phyloP scores from a whole-genome alignment of 2,888 invertebrate species.

The Gasteruption jaculator region DNA sequence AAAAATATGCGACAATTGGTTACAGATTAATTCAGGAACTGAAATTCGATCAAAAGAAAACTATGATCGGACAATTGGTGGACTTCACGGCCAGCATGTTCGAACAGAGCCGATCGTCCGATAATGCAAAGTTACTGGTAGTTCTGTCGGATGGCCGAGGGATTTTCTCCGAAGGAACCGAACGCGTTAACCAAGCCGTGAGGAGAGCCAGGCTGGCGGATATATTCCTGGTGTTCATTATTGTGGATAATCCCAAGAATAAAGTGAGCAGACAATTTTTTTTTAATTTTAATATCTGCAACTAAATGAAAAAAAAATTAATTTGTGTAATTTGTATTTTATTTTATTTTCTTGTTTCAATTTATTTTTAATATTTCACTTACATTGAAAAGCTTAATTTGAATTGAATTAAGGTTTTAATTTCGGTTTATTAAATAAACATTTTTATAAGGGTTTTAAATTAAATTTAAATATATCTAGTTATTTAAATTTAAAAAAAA shows the following conservation, averaged over 20 bases:
- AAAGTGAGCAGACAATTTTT: conserved; percentile 61
- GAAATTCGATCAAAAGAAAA: conserved; percentile 85
- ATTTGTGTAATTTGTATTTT: too few relatives aligned
- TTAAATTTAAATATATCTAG: too few relatives aligned
- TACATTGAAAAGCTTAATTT: too few relatives aligned
- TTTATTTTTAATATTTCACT: too few relatives aligned
- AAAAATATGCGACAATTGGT: conserved; percentile 20
- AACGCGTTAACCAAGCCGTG: conserved; percentile 72
- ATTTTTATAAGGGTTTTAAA: too few relatives aligned
- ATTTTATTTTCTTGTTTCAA: too few relatives aligned
- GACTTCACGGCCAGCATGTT: conserved; percentile 73
- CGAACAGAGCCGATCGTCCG: conserved; percentile 55
- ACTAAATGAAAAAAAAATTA: too few relatives aligned
- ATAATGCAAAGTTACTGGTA: conserved; percentile 80
- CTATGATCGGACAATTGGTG: conserved; percentile 77
- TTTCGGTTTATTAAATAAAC: too few relatives aligned
- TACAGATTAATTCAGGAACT: conserved; percentile 71
- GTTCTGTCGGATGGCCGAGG: conserved; percentile 95
- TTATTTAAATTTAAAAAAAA: too few relatives aligned
- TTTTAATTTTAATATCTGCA: too few relatives aligned
- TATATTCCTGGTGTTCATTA: conserved; percentile 91
- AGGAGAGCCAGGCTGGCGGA: conserved; percentile 74
- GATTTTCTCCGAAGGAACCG: conserved; percentile 82
- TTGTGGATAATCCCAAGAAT: conserved; percentile 90
- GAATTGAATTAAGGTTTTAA: too few relatives aligned